Evolutionary conservation across 2,888 invertebrate genomes (phyloP), one percentile per base, ranked within the genome.

Genomic region (Chesias legatella): DNA sequence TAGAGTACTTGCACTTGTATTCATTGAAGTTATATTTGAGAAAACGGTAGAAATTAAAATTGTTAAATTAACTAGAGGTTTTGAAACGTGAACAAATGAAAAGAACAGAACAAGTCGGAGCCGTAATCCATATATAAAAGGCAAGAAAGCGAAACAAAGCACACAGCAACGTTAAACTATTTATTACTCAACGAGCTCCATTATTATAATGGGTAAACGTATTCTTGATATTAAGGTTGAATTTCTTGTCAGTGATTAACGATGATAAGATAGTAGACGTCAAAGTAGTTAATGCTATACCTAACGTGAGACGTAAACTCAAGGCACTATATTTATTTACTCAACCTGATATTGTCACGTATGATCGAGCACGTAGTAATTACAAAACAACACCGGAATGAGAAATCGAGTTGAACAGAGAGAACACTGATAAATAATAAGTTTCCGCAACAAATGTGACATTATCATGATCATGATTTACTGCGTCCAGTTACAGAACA

Each of bases 141-240:
- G 54, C 69, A 73, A 68, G 79, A 80, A 79, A 78, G 79, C 81
- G 78, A 75, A 63, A 77, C 79, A 64, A 54, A 53, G 46, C 54
- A 60, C 63, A 55, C 64, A 64, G 60, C 67, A 57, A 60, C 58
- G 46, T 50, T 63, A 43, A 57, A 54, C 50, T 33, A 57, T 56
- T 59, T 63, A 63, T 63, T 58, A 65, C 58, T 62, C 61, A 62
- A 66, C 62, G 45, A 65, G 60, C 56, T 53, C 56, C 60, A 61
- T 64, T 56, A 60, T 59, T 51, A 57, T 48, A 57, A 58, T 48
- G 27, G 32, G 39, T 36, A n/a, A n/a, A 31, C 37, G 36, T 37
- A 45, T 43, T 48, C 46, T 59, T 50, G 51, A 48, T 55, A 58
- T 63, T 63, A 60, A 60, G 58, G 51, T 56, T 33, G 37, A 56